Evolutionary conservation across 2,797 vertebrate species (phyloP).

Genomic region (Melanotaenia trifasciata): DNA sequence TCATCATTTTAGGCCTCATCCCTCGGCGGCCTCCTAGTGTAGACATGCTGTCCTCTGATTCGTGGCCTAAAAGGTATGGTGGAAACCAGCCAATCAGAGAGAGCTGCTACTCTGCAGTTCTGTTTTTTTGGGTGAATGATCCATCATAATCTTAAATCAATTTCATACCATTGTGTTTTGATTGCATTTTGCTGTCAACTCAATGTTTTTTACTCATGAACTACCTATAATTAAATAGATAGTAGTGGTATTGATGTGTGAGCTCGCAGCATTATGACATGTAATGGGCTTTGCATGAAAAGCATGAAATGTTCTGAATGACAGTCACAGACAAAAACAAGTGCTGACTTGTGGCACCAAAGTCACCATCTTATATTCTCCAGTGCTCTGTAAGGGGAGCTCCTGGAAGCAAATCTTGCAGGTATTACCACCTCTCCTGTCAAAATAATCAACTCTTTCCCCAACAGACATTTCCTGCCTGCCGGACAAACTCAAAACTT

Average conservation of each 20-base stretch:
- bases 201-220: not conserved
- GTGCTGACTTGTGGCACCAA: constrained; percentile 27
- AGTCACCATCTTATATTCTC: constrained; percentile 10
- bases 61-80: constrained; percentile 90
- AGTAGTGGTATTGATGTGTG: not conserved
- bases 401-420: constrained; percentile 22
- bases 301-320: constrained; percentile 75
- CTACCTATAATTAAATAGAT: not conserved
- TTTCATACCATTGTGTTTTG: not conserved
- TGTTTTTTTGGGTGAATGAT: constrained; percentile 16
- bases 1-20: constrained; percentile 99
- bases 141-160: constrained; percentile 9
- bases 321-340: constrained; percentile 40
- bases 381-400: not conserved
- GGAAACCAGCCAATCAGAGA: constrained; percentile 83
- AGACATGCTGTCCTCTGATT: constrained; percentile 98
- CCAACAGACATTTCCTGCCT: constrained; percentile 32
- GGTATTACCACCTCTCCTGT: constrained; percentile 24
- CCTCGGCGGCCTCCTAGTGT: constrained; percentile 94
- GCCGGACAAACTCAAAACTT: constrained; percentile 28
- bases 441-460: constrained; percentile 25
- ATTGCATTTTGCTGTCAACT: constrained; percentile 16
- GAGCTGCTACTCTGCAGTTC: constrained; percentile 35
- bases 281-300: constrained; percentile 55
- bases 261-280: constrained; percentile 25